Conservation (phyloP, 2,113 vertebrate species). For the Leucopsar rothschildi region DNA sequence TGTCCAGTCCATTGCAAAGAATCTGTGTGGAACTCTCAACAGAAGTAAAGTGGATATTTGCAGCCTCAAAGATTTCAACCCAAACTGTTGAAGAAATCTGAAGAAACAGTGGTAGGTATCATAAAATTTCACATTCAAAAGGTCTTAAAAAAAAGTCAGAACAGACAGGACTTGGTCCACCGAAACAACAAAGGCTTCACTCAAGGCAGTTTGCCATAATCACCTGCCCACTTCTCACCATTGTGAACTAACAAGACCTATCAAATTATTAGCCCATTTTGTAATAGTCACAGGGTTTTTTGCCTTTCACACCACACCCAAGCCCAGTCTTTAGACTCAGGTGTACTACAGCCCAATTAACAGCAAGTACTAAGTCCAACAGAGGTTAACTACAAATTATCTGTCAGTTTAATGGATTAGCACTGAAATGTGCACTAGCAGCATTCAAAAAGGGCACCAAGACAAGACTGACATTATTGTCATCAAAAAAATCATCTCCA, state of each 20-base stretch:
- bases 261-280: neutral
- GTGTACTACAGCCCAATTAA: neutral
- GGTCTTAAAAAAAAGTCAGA: neutral
- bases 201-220: neutral
- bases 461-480: neutral
- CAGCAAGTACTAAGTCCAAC: neutral
- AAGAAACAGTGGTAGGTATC: neutral
- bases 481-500: neutral
- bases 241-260: neutral
- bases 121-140: neutral
- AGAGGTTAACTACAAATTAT: neutral
- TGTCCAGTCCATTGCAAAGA: neutral
- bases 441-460: neutral
- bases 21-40: neutral
- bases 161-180: neutral
- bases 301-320: neutral
- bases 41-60: neutral
- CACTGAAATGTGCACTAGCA: neutral
- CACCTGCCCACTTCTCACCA: neutral
- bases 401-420: neutral
- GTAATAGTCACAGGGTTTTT: neutral
- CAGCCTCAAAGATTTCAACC: neutral
- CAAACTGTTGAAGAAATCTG: neutral
- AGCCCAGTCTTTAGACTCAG: neutral
- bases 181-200: neutral